Conservation (phyloP, 1,140 invertebrate genomes). For the Oryctes rhinoceros region DNA sequence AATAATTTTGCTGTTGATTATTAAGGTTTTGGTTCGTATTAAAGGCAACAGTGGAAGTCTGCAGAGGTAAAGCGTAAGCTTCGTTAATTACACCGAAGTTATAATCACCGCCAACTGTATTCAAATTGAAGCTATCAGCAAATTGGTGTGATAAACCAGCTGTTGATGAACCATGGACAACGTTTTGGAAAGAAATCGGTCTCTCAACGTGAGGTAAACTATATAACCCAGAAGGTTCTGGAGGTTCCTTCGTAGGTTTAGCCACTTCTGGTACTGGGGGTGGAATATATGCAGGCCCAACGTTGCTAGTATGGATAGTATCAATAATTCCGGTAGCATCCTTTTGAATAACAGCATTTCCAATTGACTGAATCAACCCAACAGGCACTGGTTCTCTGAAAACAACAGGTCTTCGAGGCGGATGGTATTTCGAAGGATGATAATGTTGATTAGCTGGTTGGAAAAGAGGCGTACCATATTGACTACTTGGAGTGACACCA, state of each 20-base stretch:
- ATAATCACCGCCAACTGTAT: slow-evolving; percentile 18
- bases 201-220: slow-evolving; percentile 61
- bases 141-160: slow-evolving; percentile 42
- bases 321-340: slow-evolving; percentile 52
- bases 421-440: slow-evolving; percentile 50
- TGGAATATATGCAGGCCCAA: slow-evolving; percentile 66
- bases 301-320: neutral
- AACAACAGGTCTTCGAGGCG: slow-evolving; percentile 69
- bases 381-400: slow-evolving; percentile 75
- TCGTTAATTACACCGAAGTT: neutral
- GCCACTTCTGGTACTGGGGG: slow-evolving; percentile 69
- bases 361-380: slow-evolving; percentile 71
- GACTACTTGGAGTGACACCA: slow-evolving; percentile 64
- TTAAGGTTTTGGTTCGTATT: neutral
- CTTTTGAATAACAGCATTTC: slow-evolving; percentile 63
- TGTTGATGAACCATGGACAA: slow-evolving; percentile 52
- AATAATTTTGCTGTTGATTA: slow-evolving; percentile 8
- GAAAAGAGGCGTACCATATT: slow-evolving; percentile 66
- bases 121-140: neutral
- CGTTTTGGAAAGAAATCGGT: slow-evolving; percentile 54
- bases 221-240: slow-evolving; percentile 63
- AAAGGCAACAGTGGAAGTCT: neutral
- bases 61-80: slow-evolving; percentile 33
- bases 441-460: slow-evolving; percentile 55
- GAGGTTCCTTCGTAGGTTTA: slow-evolving; percentile 50